Conservation (phyloP, 2,113 vertebrate genomes). For the Noturus placidus region DNA sequence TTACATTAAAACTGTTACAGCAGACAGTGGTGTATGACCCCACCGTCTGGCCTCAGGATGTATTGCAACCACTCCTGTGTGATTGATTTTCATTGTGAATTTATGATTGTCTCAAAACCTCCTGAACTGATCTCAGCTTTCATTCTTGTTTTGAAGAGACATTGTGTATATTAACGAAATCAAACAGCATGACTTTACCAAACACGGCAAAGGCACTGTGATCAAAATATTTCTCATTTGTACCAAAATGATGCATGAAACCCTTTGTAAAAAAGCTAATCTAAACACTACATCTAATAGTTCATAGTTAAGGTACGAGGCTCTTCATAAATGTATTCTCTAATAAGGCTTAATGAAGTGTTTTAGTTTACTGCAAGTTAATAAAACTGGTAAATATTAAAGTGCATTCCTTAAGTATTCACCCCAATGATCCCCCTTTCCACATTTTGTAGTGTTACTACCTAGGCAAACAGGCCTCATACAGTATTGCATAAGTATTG, state of each 20-base stretch:
- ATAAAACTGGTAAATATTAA: slow-evolving; percentile 23
- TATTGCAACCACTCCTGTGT: slow-evolving; percentile 30
- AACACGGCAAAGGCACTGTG: slow-evolving; percentile 29
- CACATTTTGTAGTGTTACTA: not conserved
- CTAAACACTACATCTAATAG: slow-evolving; percentile 1
- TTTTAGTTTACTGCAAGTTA: slow-evolving; percentile 12
- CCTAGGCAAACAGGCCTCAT: not conserved
- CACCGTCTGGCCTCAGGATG: slow-evolving; percentile 42
- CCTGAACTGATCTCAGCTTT: slow-evolving; percentile 15
- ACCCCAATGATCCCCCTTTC: too few relatives aligned
- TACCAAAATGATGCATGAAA: slow-evolving; percentile 8
- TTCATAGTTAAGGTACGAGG: slow-evolving; percentile 5
- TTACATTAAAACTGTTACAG: slow-evolving; percentile 9
- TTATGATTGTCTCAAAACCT: not conserved
- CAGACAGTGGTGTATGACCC: slow-evolving; percentile 28
- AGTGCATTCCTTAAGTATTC: not conserved
- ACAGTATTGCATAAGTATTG: too few relatives aligned
- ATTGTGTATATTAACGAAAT: not conserved
- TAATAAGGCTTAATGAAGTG: slow-evolving; percentile 7
- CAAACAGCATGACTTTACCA: slow-evolving; percentile 26
- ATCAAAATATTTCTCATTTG: slow-evolving; percentile 9
- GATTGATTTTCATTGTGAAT: not conserved
- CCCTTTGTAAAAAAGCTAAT: not conserved
- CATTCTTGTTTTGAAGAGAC: slow-evolving; percentile 8
- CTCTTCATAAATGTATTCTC: slow-evolving; percentile 19